phyloP scores from a whole-genome alignment of 2,888 invertebrate species.

The Eilema sororculum region DNA sequence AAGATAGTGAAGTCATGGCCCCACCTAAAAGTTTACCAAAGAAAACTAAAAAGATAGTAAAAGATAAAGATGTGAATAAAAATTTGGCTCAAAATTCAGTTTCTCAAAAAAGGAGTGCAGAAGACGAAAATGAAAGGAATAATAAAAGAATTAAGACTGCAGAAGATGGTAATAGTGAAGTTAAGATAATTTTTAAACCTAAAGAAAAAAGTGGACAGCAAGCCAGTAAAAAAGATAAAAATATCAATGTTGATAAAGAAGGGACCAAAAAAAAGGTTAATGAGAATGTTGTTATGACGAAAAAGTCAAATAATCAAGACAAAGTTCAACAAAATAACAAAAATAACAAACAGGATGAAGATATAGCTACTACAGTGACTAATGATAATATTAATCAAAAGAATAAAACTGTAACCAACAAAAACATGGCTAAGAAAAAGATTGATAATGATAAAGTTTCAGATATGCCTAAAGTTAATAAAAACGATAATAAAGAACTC shows the following conservation, averaged over 20 bases:
- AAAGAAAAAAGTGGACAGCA: conserved; percentile 24
- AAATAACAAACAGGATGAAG: conserved; percentile 26
- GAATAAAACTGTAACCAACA: conserved; percentile 28
- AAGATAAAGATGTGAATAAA: conserved; percentile 50
- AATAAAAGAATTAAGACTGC: conserved; percentile 22
- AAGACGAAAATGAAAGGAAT: conserved; percentile 25
- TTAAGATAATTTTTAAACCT: conserved; percentile 20
- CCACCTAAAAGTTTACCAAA: conserved; percentile 75
- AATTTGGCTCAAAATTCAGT: neutral
- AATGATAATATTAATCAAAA: conserved; percentile 21
- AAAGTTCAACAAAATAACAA: conserved; percentile 9
- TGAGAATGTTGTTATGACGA: neutral
- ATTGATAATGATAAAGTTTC: conserved; percentile 9
- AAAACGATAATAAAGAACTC: conserved; percentile 24
- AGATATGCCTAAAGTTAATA: conserved; percentile 9
- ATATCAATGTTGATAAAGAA: conserved; percentile 12
- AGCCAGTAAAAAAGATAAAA: conserved; percentile 32
- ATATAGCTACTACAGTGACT: conserved; percentile 22
- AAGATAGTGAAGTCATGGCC: conserved; percentile 69
- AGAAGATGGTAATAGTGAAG: conserved; percentile 4
- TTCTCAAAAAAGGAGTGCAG: conserved; percentile 32
- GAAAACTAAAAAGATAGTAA: conserved; percentile 57
- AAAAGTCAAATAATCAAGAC: conserved; percentile 22
- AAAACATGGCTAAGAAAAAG: conserved; percentile 13
- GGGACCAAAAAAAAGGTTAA: conserved; percentile 20